phyloP scores from a whole-genome alignment of 2,797 vertebrate genomes.

The Sphenodon punctatus region DNA sequence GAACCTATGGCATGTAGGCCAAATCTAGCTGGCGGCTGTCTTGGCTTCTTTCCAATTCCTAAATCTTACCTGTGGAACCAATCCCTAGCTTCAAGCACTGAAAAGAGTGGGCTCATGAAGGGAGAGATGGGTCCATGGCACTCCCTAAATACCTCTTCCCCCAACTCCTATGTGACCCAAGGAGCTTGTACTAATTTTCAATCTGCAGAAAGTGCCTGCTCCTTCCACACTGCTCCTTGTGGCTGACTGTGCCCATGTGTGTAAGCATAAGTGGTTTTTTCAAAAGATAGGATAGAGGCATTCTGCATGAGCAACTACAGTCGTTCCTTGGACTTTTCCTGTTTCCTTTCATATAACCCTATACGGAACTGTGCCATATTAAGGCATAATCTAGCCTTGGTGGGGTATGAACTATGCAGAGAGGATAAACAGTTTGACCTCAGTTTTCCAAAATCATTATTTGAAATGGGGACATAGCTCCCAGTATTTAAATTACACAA shows the following conservation, averaged over 20 bases:
- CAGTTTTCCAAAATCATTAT: not conserved
- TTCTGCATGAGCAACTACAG: constrained; percentile 8
- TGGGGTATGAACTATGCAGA: not conserved
- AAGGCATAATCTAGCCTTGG: not conserved
- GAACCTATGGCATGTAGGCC: no score
- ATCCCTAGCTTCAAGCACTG: no score
- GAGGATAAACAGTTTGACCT: not conserved
- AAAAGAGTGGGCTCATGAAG: no score
- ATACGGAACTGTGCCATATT: not conserved
- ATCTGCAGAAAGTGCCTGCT: no score
- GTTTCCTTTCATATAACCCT: constrained; percentile 31
- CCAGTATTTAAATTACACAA: not conserved
- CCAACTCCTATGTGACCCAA: no score
- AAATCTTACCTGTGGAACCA: no score
- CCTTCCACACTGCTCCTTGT: no score
- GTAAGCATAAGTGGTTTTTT: not conserved
- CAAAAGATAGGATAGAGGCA: constrained; percentile 29
- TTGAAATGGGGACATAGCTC: not conserved
- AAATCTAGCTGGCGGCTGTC: no score
- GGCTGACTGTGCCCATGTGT: not conserved
- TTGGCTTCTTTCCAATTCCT: no score
- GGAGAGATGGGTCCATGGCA: no score
- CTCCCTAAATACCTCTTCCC: no score
- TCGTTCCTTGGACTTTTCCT: not conserved
- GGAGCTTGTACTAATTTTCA: no score